Conservation (phyloP, 37 sponge, comb jelly and placozoan genomes). For the Chondrosia reniformis region DNA sequence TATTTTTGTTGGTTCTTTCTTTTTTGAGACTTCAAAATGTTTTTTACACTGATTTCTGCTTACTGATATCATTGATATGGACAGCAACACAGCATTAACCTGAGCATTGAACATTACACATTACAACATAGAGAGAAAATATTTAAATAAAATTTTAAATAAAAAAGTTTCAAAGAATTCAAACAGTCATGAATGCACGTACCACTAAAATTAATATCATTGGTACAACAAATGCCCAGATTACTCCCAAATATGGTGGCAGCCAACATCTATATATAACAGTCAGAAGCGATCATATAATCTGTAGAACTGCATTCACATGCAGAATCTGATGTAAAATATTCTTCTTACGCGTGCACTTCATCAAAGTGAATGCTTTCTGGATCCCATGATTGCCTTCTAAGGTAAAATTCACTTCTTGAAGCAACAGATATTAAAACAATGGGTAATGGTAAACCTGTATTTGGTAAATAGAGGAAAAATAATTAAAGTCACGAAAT, state of each 20-base stretch:
- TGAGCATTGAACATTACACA: too few relatives aligned
- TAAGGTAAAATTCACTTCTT: too few relatives aligned
- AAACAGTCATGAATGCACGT: not conserved
- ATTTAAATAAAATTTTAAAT: too few relatives aligned
- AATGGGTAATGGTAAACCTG: not conserved
- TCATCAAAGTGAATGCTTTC: too few relatives aligned
- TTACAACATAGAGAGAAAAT: too few relatives aligned
- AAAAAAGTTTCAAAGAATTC: too few relatives aligned
- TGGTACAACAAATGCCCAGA: not conserved
- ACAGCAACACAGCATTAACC: slow-evolving; percentile 13
- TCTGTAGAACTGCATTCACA: too few relatives aligned
- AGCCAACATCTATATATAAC: not conserved
- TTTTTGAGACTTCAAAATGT: too few relatives aligned
- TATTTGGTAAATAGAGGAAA: not conserved
- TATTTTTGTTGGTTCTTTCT: too few relatives aligned
- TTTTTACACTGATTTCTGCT: not conserved
- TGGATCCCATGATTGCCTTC: too few relatives aligned
- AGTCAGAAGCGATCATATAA: not conserved
- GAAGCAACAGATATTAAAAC: not conserved
- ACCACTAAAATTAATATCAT: not conserved
- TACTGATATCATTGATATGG: not conserved
- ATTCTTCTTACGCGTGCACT: not conserved
- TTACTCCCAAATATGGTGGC: not conserved
- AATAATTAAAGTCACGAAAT: not conserved
- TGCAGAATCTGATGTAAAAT: not conserved